Evolutionary conservation across 2,888 invertebrate genomes (phyloP).

Genomic region (Oeneis ivallda): DNA sequence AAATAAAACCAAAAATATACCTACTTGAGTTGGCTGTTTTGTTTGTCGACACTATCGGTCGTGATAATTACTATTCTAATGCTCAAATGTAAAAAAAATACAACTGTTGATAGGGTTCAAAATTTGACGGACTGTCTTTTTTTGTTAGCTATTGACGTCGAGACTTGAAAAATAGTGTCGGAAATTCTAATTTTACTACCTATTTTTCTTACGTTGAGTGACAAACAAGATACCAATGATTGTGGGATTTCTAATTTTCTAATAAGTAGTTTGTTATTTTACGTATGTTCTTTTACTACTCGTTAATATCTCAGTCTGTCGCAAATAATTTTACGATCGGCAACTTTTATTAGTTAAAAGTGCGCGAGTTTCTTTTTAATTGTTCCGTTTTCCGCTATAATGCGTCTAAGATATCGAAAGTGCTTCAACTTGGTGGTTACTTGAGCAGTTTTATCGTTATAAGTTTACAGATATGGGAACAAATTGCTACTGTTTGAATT

Average conservation of each 20-base stretch:
- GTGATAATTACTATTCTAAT: too few species aligned
- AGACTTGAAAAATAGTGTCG: background rate
- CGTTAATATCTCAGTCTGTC: constrained; percentile 29
- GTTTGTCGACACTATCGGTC: too few species aligned
- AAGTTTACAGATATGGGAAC: constrained; percentile 35
- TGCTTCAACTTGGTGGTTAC: constrained; percentile 9
- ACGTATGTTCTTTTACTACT: constrained; percentile 15
- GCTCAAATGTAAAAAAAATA: too few species aligned
- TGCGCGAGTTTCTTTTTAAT: constrained; percentile 35
- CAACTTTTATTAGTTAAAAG: constrained; percentile 32
- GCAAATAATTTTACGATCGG: constrained; percentile 34
- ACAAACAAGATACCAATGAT: constrained; percentile 5
- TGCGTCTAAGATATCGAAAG: constrained; percentile 31
- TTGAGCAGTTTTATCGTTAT: constrained; percentile 29
- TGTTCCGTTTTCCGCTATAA: constrained; percentile 32
- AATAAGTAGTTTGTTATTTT: constrained; percentile 5
- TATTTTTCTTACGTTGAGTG: constrained; percentile 4
- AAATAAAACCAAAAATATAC: too few species aligned
- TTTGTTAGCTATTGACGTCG: background rate
- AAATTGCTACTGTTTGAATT: constrained; percentile 36
- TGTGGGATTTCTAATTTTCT: constrained; percentile 12
- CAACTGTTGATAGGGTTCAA: too few species aligned
- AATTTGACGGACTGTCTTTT: too few species aligned
- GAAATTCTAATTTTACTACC: background rate
- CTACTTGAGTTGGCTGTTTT: too few species aligned